These are phyloP conservation scores for Neodiprion virginianus DNA, from an alignment of 1,140 invertebrate species.

Conservation along the genomic window DNA sequence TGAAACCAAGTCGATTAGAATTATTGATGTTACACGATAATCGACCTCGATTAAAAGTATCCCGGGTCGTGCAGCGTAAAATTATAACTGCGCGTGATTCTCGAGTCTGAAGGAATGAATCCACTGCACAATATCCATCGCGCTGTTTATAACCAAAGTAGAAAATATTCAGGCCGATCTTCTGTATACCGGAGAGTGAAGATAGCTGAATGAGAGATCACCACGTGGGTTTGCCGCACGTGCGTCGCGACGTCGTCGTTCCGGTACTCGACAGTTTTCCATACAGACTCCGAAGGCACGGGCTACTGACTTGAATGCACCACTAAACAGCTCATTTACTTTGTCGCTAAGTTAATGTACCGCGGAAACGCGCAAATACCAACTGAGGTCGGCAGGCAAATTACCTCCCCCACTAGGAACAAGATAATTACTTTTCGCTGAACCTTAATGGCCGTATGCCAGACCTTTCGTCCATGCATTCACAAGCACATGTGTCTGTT, in stretches of 20 bases:
- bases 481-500: not conserved
- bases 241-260: not conserved
- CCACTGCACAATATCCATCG: too few relatives aligned
- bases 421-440: conserved; percentile 2
- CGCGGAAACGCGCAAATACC: conserved; percentile 9
- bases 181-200: not conserved
- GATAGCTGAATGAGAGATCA: not conserved
- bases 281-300: not conserved
- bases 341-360: conserved; percentile 10
- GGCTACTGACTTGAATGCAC: not conserved
- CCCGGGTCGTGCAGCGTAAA: too few relatives aligned
- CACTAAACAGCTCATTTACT: conserved; percentile 15
- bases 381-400: not conserved
- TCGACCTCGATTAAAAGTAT: too few relatives aligned
- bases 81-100: too few relatives aligned
- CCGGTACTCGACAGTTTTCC: not conserved
- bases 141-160: too few relatives aligned
- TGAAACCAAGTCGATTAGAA: too few relatives aligned
- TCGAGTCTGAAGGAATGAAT: too few relatives aligned
- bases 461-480: not conserved
- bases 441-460: not conserved
- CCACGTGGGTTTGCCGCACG: not conserved
- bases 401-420: not conserved
- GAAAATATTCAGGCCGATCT: too few relatives aligned
- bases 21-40: too few relatives aligned